phyloP scores from a whole-genome alignment of 2,888 invertebrate genomes.

The Tanytarsus gracilentus region DNA sequence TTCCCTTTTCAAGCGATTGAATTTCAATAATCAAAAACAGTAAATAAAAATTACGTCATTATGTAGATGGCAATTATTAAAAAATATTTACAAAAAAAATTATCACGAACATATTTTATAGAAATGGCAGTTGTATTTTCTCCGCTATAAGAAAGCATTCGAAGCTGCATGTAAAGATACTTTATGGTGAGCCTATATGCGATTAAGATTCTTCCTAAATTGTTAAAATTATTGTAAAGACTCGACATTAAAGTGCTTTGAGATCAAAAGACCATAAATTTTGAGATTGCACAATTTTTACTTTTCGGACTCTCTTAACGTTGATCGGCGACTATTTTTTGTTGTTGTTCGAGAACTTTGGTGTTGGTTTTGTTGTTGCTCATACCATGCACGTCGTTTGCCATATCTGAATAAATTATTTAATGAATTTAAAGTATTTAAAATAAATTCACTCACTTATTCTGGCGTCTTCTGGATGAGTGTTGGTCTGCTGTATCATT shows the following conservation, averaged over 20 bases:
- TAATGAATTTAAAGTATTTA: neutral
- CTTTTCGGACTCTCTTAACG: constrained; percentile 1
- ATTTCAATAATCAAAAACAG: too few species aligned
- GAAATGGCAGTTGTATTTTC: too few species aligned
- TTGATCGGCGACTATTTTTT: constrained; percentile 17
- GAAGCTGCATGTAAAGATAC: too few species aligned
- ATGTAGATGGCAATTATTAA: too few species aligned
- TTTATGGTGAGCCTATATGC: too few species aligned
- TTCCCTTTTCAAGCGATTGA: too few species aligned
- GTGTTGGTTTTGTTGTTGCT: constrained; percentile 9
- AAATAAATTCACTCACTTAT: constrained; percentile 12
- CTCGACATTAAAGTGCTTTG: neutral
- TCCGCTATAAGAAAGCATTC: too few species aligned
- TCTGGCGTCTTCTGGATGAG: constrained; percentile 12
- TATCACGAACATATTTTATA: too few species aligned
- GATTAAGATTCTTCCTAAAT: too few species aligned
- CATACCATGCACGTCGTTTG: constrained; percentile 16
- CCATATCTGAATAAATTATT: constrained; percentile 13
- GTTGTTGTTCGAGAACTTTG: constrained; percentile 3
- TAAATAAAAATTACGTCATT: too few species aligned
- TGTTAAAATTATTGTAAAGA: too few species aligned
- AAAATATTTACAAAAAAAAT: too few species aligned
- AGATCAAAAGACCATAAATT: neutral
- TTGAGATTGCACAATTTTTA: neutral
- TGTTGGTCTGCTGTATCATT: constrained; percentile 12